Conservation (phyloP, 2,797 vertebrate genomes). For the Decapterus maruadsi region DNA sequence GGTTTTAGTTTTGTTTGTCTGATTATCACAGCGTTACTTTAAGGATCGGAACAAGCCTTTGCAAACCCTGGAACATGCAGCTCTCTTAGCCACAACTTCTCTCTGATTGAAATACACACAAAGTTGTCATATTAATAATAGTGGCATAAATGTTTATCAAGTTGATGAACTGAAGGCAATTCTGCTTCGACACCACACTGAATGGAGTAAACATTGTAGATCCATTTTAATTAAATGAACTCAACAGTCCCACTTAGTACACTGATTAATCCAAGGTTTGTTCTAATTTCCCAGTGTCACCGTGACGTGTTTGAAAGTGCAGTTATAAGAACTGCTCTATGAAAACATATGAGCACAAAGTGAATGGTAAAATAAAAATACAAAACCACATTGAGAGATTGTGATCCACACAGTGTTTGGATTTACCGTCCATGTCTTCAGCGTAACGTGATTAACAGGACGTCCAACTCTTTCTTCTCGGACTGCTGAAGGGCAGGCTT, state of each 20-base stretch:
- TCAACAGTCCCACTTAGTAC: not conserved
- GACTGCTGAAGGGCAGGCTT: conserved; percentile 27
- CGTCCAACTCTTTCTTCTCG: conserved; percentile 2
- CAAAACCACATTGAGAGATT: not conserved
- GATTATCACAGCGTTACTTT: not conserved
- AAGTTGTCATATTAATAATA: too few species aligned
- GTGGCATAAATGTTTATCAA: not conserved
- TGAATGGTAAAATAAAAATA: not conserved
- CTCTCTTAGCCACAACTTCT: too few species aligned
- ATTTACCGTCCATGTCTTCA: not conserved
- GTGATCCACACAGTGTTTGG: not conserved
- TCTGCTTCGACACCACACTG: not conserved
- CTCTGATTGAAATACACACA: too few species aligned
- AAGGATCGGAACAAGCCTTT: too few species aligned
- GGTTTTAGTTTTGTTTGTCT: not conserved
- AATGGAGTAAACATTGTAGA: conserved; percentile 5
- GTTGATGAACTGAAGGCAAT: not conserved
- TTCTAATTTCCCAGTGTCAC: conserved; percentile 2
- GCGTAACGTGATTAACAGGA: conserved; percentile 5
- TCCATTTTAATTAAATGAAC: conserved; percentile 5
- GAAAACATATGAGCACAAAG: not conserved
- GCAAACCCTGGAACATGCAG: too few species aligned
- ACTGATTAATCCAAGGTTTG: not conserved
- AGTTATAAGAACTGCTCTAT: not conserved
- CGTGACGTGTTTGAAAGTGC: not conserved